Percentiles rank a stretch among this genome's conserved stretches.
phyloP scores from a whole-genome alignment of 2,888 invertebrate species.

The Eutolmus rufibarbis region DNA sequence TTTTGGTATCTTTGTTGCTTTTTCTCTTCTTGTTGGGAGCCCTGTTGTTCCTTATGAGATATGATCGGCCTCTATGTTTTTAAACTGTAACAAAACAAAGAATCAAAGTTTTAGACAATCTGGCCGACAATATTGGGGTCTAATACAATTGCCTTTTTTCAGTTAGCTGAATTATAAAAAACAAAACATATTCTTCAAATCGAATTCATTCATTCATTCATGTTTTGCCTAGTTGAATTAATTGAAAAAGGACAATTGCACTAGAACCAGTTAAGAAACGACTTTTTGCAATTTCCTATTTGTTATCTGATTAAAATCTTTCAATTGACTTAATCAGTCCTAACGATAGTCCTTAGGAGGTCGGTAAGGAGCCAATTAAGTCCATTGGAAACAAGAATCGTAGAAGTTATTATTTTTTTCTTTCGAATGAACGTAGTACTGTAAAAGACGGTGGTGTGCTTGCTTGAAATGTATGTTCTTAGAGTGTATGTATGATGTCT shows the following conservation, averaged over 20 bases:
- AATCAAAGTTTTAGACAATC: background rate
- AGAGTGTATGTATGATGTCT: background rate
- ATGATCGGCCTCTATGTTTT: constrained; percentile 38
- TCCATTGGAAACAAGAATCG: background rate
- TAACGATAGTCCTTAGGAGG: background rate
- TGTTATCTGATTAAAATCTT: background rate
- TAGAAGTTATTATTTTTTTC: background rate
- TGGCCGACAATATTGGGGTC: background rate
- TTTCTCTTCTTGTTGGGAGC: constrained; percentile 24
- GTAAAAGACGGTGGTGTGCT: background rate
- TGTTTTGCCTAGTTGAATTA: background rate
- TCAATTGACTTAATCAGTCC: background rate
- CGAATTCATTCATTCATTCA: background rate
- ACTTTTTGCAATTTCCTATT: background rate
- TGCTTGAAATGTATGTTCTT: background rate
- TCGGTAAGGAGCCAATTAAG: background rate
- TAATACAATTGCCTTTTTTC: background rate
- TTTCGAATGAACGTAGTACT: background rate
- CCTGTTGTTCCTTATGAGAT: constrained; percentile 18
- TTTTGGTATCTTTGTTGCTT: background rate
- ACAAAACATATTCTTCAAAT: no score
- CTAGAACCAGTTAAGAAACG: background rate
- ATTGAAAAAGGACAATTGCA: background rate
- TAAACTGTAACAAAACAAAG: constrained; percentile 30
- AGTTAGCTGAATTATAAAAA: background rate